Conservation (phyloP, 2,888 invertebrate genomes). For the Xylota segnis region DNA sequence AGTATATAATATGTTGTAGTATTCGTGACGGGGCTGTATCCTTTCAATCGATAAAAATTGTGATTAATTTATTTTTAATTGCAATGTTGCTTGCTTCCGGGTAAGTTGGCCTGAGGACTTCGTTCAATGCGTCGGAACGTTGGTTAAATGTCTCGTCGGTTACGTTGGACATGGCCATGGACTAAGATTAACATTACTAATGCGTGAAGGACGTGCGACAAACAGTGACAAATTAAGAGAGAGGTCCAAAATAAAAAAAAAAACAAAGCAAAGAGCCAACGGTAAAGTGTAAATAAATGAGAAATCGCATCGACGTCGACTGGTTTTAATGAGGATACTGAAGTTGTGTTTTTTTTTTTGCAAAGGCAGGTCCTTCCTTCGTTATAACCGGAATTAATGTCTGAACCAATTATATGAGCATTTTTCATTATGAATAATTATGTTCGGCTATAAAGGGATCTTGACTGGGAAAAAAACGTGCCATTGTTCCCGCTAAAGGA, state of each 20-base stretch:
- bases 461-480: not conserved
- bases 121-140: conserved; percentile 20
- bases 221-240: conserved; percentile 59
- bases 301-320: conserved; percentile 43
- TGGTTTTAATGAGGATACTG: conserved; percentile 44
- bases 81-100: conserved; percentile 54
- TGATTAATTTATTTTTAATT: conserved; percentile 76
- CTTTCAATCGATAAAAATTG: conserved; percentile 73
- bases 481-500: not conserved
- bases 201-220: conserved; percentile 64
- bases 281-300: conserved; percentile 53
- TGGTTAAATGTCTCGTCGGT: conserved; percentile 19
- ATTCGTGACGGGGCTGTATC: conserved; percentile 32
- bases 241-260: conserved; percentile 8
- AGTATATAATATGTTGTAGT: not conserved
- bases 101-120: conserved; percentile 27
- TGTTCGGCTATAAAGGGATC: not conserved
- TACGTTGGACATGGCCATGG: conserved; percentile 17
- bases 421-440: conserved; percentile 56
- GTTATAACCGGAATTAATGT: conserved; percentile 45
- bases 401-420: conserved; percentile 57
- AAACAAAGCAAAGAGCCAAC: conserved; percentile 8
- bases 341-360: conserved; percentile 10
- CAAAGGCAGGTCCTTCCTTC: conserved; percentile 15
- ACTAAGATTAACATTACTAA: conserved; percentile 68